These are phyloP conservation scores for Dinothrombium tinctorium DNA, from an alignment of 1,140 invertebrate genomes.

Conservation along the genomic window DNA sequence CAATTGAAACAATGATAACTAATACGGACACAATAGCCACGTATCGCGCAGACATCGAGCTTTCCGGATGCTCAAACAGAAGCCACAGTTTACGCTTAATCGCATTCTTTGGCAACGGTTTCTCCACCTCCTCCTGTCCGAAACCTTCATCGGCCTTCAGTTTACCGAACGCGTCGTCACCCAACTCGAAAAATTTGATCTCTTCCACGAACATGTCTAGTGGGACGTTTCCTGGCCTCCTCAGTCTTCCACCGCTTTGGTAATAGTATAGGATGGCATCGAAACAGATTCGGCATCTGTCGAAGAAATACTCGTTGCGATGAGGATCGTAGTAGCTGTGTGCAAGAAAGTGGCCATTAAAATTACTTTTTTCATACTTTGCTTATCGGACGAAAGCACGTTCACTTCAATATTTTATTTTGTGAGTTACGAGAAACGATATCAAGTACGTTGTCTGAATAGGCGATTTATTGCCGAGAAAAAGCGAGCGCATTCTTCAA, in stretches of 20 bases:
- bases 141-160: slow-evolving; percentile 39
- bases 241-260: slow-evolving; percentile 84
- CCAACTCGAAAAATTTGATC: slow-evolving; percentile 97
- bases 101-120: slow-evolving; percentile 79
- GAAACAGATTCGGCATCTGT: slow-evolving; percentile 90
- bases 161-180: slow-evolving; percentile 88
- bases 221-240: slow-evolving; percentile 90
- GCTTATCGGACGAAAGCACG: too few species aligned
- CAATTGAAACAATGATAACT: slow-evolving; percentile 95
- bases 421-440: too few species aligned
- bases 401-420: too few species aligned
- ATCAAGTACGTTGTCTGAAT: too few species aligned
- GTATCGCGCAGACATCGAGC: slow-evolving; percentile 87
- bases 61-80: slow-evolving; percentile 91
- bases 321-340: slow-evolving; percentile 77
- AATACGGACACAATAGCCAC: slow-evolving; percentile 98
- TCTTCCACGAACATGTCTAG: slow-evolving; percentile 93
- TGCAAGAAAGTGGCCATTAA: not conserved
- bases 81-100: slow-evolving; percentile 88
- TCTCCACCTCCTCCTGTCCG: slow-evolving; percentile 50
- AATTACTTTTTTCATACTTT: too few species aligned
- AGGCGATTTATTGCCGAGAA: too few species aligned
- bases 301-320: slow-evolving; percentile 99
- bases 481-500: too few species aligned
- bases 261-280: slow-evolving; percentile 99